A percentile compares a stretch with the other conserved stretches of the same genome.
These are phyloP conservation scores for Plectrocnemia conspersa DNA, from an alignment of 1,140 invertebrate species.

Conservation along the genomic window DNA sequence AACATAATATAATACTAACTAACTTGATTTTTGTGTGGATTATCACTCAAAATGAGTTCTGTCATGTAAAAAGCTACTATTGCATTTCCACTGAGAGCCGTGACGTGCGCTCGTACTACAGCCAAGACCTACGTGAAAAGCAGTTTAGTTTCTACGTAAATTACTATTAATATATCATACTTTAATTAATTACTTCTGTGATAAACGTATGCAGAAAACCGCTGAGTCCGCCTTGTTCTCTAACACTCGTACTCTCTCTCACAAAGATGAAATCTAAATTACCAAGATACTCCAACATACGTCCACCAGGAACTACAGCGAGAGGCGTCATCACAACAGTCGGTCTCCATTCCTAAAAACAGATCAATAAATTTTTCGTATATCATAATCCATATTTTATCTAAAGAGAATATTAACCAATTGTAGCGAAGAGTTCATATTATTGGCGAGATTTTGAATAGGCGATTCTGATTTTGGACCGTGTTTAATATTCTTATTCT, in stretches of 20 bases:
- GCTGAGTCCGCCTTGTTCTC: slow-evolving; percentile 86
- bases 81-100: slow-evolving; percentile 91
- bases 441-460: no score
- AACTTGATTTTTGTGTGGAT: slow-evolving; percentile 95
- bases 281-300: slow-evolving; percentile 80
- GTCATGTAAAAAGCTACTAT: slow-evolving; percentile 91
- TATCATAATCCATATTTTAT: no score
- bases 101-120: slow-evolving; percentile 87
- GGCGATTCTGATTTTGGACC: slow-evolving; percentile 20
- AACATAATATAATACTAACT: slow-evolving; percentile 22
- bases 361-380: no score
- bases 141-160: background rate
- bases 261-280: slow-evolving; percentile 96
- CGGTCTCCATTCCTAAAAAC: slow-evolving; percentile 61
- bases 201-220: slow-evolving; percentile 92
- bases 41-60: slow-evolving; percentile 84
- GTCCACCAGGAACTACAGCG: slow-evolving; percentile 73
- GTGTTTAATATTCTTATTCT: background rate
- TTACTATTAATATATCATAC: background rate
- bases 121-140: slow-evolving; percentile 57
- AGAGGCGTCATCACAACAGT: slow-evolving; percentile 84
- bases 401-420: no score
- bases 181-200: slow-evolving; percentile 63
- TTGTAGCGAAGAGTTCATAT: no score
- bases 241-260: slow-evolving; percentile 84